These are phyloP conservation scores for Trichomycterus rosablanca DNA, from an alignment of 2,113 vertebrate genomes.

Conservation along the genomic window DNA sequence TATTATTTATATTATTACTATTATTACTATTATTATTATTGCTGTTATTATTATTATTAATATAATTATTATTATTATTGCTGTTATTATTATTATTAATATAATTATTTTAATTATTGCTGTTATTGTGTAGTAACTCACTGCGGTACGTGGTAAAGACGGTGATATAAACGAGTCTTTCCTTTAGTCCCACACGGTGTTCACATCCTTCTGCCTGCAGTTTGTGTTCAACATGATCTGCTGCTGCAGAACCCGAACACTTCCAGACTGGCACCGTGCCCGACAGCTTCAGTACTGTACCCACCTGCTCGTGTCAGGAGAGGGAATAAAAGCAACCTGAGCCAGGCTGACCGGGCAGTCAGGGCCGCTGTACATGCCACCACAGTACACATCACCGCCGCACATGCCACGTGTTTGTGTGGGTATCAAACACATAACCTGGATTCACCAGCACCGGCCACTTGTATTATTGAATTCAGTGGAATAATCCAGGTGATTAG, in stretches of 20 bases:
- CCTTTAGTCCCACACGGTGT: background rate
- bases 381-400: no score
- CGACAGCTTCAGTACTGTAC: background rate
- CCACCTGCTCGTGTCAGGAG: background rate
- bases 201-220: background rate
- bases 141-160: background rate
- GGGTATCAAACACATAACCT: no score
- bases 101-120: no score
- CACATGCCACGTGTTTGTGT: no score
- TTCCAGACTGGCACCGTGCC: background rate
- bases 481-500: no score
- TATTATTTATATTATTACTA: no score
- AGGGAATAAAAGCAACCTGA: background rate
- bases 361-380: no score
- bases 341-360: background rate
- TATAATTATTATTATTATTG: no score
- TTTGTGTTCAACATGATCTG: slow-evolving; percentile 16
- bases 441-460: no score
- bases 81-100: no score
- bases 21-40: background rate
- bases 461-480: no score
- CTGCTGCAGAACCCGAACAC: background rate
- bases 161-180: background rate
- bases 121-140: background rate
- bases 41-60: no score